Conservation (phyloP, 2,113 vertebrate genomes). For the Bubo scandiacus region DNA sequence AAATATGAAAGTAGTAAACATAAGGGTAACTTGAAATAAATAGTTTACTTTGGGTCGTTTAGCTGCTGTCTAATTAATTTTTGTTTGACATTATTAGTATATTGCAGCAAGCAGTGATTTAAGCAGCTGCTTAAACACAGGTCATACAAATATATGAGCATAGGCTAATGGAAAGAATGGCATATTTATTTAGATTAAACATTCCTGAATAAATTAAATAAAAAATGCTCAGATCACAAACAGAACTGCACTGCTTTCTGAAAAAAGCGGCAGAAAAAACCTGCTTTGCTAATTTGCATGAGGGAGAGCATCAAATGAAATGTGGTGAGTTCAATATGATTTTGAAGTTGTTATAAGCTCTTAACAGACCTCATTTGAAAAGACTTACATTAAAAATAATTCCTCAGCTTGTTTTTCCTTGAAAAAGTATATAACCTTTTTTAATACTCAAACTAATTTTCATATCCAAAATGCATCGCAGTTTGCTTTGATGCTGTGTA, state of each 20-base stretch:
- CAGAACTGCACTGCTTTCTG: not conserved
- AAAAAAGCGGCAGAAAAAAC: not conserved
- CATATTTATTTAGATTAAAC: constrained; percentile 56
- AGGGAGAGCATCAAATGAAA: not conserved
- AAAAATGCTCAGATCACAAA: not conserved
- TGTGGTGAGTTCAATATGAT: not conserved
- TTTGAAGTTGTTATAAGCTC: not conserved
- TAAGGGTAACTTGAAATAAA: constrained; percentile 23
- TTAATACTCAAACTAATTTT: constrained; percentile 16
- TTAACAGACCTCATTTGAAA: not conserved
- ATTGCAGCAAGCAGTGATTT: not conserved
- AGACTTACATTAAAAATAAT: constrained; percentile 8
- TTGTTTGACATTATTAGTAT: constrained; percentile 13
- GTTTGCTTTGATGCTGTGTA: constrained; percentile 30
- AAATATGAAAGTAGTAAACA: constrained; percentile 30
- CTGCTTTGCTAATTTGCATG: not conserved
- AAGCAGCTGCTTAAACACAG: constrained; percentile 32
- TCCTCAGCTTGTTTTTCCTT: not conserved
- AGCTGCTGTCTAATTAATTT: not conserved
- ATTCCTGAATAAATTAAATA: constrained; percentile 21
- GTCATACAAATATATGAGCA: constrained; percentile 7
- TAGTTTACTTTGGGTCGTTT: constrained; percentile 5
- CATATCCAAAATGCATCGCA: not conserved
- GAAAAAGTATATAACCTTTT: not conserved
- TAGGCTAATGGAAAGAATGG: constrained; percentile 32